A percentile compares a stretch with the other conserved stretches of the same genome.
Evolutionary conservation across 2,888 invertebrate species (phyloP).

Genomic region (Leucozona laternaria): DNA sequence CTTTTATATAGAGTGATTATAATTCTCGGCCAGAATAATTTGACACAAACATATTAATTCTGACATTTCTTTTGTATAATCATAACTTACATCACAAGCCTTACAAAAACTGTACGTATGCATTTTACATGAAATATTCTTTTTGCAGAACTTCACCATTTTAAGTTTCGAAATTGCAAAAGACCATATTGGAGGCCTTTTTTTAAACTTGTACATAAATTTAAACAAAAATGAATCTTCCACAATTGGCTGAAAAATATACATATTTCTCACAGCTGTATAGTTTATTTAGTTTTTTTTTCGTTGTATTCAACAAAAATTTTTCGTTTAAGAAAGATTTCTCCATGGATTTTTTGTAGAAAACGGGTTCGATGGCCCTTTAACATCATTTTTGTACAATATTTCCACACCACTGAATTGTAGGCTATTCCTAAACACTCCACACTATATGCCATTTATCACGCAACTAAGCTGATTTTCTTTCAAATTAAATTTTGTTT

Average conservation of each 20-base stretch:
- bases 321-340: slow-evolving; percentile 10
- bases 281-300: neutral
- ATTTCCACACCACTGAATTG: slow-evolving; percentile 9
- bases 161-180: slow-evolving; percentile 1
- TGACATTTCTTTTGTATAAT: too few species aligned
- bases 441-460: slow-evolving; percentile 16
- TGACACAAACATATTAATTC: too few species aligned
- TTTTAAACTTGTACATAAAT: slow-evolving; percentile 17
- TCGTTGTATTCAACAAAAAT: neutral
- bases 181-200: neutral
- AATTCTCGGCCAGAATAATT: too few species aligned
- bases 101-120: neutral
- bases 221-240: neutral
- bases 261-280: slow-evolving; percentile 3
- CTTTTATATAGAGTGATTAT: too few species aligned
- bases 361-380: neutral
- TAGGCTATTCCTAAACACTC: slow-evolving; percentile 8
- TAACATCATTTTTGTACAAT: neutral
- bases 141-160: neutral
- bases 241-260: neutral
- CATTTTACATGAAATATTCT: neutral
- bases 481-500: neutral
- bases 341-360: neutral
- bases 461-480: slow-evolving; percentile 27
- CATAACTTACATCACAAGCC: too few species aligned